A percentile compares a stretch with the other conserved stretches of the same genome.
phyloP scores from a whole-genome alignment of 2,113 vertebrate species.

The Neolamprologus longior region DNA sequence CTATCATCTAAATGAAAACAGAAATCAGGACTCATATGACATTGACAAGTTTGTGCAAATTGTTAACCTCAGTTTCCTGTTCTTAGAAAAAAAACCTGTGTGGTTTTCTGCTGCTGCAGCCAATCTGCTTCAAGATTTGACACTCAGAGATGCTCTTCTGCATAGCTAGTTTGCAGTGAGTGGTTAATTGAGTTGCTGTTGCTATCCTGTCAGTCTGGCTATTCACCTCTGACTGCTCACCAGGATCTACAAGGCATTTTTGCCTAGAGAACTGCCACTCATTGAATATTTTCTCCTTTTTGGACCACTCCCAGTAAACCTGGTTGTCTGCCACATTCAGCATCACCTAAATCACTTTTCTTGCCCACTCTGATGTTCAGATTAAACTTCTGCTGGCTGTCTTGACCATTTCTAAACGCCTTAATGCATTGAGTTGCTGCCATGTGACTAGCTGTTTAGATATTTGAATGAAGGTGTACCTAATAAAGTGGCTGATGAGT shows the following conservation, averaged over 20 bases:
- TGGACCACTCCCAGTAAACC: background rate
- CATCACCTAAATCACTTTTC: background rate
- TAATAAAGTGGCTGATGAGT: background rate
- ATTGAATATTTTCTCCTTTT: background rate
- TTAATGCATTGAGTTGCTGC: background rate
- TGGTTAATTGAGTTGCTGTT: background rate
- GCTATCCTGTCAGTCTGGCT: background rate
- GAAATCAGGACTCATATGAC: background rate
- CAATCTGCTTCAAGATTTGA: background rate
- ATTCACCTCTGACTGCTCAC: background rate
- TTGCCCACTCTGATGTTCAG: background rate
- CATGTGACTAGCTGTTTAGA: background rate
- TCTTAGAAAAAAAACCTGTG: background rate
- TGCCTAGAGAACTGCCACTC: background rate
- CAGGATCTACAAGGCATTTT: background rate
- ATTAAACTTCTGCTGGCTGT: background rate
- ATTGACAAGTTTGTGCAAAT: background rate
- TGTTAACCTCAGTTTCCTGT: background rate
- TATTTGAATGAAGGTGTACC: background rate
- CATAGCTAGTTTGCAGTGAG: background rate
- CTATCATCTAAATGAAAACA: background rate
- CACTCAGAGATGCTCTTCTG: background rate
- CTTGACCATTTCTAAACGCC: background rate
- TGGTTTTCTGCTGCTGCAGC: background rate
- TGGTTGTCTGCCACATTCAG: background rate